Conservation (phyloP, 2,888 invertebrate species). For the Oligia latruncula region DNA sequence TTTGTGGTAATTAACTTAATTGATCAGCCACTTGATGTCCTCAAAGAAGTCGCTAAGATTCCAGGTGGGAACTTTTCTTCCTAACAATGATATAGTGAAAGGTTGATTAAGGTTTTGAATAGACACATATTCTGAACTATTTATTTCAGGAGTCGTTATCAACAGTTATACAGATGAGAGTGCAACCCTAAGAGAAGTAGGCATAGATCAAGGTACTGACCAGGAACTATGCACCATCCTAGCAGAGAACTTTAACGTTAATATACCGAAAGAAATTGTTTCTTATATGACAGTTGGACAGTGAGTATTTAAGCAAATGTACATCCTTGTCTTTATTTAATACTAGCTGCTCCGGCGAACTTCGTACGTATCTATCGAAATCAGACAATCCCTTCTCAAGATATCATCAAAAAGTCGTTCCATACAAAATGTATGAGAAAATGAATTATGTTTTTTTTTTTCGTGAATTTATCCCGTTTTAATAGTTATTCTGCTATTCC, state of each 20-base stretch:
- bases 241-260: constrained; percentile 2
- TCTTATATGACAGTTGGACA: constrained; percentile 14
- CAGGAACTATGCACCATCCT: constrained; percentile 7
- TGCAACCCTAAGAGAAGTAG: constrained; percentile 2
- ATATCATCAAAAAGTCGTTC: too few relatives aligned
- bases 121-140: neutral
- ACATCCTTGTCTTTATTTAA: too few relatives aligned
- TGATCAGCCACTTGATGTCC: neutral
- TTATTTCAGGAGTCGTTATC: constrained; percentile 6
- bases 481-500: too few relatives aligned
- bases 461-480: too few relatives aligned
- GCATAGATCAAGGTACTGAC: constrained; percentile 3
- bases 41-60: constrained; percentile 9
- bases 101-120: neutral
- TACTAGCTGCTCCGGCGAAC: too few relatives aligned
- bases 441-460: too few relatives aligned
- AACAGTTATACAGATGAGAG: constrained; percentile 1
- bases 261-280: constrained; percentile 9
- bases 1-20: neutral
- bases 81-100: neutral
- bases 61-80: neutral
- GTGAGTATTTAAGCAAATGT: neutral
- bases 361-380: too few relatives aligned
- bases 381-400: too few relatives aligned
- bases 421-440: too few relatives aligned